Base-by-base conservation (phyloP, 2,113 vertebrate species). In the Turnix velox region DNA sequence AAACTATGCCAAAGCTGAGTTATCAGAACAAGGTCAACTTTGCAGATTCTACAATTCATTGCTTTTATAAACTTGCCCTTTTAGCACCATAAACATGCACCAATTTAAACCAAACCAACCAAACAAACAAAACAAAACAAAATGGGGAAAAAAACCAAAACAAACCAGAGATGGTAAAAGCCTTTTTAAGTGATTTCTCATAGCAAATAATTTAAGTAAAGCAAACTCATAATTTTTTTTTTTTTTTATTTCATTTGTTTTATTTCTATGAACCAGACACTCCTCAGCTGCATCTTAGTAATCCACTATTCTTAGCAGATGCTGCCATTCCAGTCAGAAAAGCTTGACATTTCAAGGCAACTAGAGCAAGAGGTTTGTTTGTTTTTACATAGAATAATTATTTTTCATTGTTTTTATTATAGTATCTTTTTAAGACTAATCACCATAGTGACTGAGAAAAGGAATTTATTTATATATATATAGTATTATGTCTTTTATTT, bases 1-100 rank as follows among this genome's bases (percentile, higher is more conserved):
- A 59, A 52, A 30, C 79, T 86, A 65, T n/a, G 33, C 37, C 69
- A 94, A 83, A 94, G 52, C 33, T 42, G 49, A 76, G 48, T 84
- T 87, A 80, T 88, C 83, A 94, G 90, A 95, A 91, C 63, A 73
- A 87, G 65, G 77, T 91, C 61, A 68, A 7, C 19, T 37, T 77
- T 73, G 84, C 86, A 87, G 73, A 72, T 48, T 75, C 42, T 79
- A 28, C 31, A 66, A 42, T 67, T 81, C 48, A n/a, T 17, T 68
- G 75, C 18, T 80, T 93, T 86, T 61, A 66, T 48, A 42, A 7
- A 30, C 46, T 46, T 40, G 74, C 17, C 13, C 31, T 90, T 83
- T 65, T 81, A 93, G 77, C 40, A 86, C 37, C 18, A 24, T 14
- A 11, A 86, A 20, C 28, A 23, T 31, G 77, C 28, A 55, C 19